A percentile compares a stretch with the other conserved stretches of the same genome.
Evolutionary conservation across 2,797 vertebrate species (phyloP).

Genomic region (Takifugu ocellatus): DNA sequence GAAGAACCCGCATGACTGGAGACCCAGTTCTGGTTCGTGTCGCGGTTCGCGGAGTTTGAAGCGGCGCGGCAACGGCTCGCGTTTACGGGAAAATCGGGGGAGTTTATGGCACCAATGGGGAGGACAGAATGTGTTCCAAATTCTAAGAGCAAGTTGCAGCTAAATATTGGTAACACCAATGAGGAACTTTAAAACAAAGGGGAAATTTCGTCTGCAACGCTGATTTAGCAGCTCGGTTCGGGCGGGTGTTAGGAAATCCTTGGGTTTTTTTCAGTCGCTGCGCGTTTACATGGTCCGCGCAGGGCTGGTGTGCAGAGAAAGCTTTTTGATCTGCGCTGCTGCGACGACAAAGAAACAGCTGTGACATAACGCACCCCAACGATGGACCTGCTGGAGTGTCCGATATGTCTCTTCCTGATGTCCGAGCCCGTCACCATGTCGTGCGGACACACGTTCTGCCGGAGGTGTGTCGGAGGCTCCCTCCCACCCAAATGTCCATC

Average conservation of each 20-base stretch:
- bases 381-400: slow-evolving; percentile 82
- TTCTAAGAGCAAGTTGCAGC: slow-evolving; percentile 43
- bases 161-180: slow-evolving; percentile 18
- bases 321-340: slow-evolving; percentile 8
- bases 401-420: slow-evolving; percentile 78
- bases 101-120: slow-evolving; percentile 27
- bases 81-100: slow-evolving; percentile 15
- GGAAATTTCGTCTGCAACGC: slow-evolving; percentile 2
- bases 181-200: not conserved
- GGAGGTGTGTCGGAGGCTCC: slow-evolving; percentile 70
- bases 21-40: not conserved
- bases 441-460: slow-evolving; percentile 87
- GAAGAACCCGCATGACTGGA: not conserved
- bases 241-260: slow-evolving; percentile 15
- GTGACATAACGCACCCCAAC: slow-evolving; percentile 28
- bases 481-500: slow-evolving; percentile 73
- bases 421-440: slow-evolving; percentile 82
- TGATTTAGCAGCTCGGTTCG: not conserved
- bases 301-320: not conserved
- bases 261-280: not conserved
- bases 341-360: slow-evolving; percentile 1
- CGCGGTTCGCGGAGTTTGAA: slow-evolving; percentile 29
- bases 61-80: slow-evolving; percentile 14
- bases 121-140: slow-evolving; percentile 33
- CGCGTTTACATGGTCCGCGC: slow-evolving; percentile 30